Base-by-base conservation (phyloP, 2,113 vertebrate genomes). In the Cranoglanis bouderius region DNA sequence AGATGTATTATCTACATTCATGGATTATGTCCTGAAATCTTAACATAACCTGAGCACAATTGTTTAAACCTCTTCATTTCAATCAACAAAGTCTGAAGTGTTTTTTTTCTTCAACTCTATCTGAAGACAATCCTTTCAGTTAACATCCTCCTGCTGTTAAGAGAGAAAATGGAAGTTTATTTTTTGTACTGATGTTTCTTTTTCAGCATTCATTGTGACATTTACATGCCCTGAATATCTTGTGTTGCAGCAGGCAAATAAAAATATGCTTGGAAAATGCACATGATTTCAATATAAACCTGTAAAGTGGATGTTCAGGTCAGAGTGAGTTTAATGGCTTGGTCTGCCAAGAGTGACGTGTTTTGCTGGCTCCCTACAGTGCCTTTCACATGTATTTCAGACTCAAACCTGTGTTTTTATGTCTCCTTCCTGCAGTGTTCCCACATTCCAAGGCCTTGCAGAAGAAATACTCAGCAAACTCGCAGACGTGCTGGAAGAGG, bases 381-480 rank as follows among this genome's bases (percentile, higher is more conserved):
- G 26, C 61, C 3, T 85, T 61, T 70, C 61, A 57, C 70, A 75
- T 35, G 35, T 59, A 43, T 26, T 18, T 61, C 43, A 26, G 9
- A 75, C 75, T 83, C 81, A 59, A 19, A 84, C 83, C 14, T 74
- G 2, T 53, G 46, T 46, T 80, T 57, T 82, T 59, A 6, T 82
- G 78, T 63, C 26, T 75, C 90, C 92, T 92, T 95, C 67, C 94
- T 95, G 61, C 95, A 99, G 98, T 0, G 98, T 99, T 92, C 98
- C 98, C 9, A 97, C 98, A 87, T 99, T 99, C 95, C 97, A 99
- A 94, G 96, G 94, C 93, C 97, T 99, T 92, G 91, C 96, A 40
- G 98, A 99, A 94, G 98, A 99, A 92, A 98, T 98, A 38, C 97
- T 99, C 84, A 98, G 97, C 92, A 99, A 98, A 92, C 96, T 99